These are phyloP conservation scores for Garra rufa DNA, from an alignment of 2,113 vertebrate genomes.

Conservation along the genomic window DNA sequence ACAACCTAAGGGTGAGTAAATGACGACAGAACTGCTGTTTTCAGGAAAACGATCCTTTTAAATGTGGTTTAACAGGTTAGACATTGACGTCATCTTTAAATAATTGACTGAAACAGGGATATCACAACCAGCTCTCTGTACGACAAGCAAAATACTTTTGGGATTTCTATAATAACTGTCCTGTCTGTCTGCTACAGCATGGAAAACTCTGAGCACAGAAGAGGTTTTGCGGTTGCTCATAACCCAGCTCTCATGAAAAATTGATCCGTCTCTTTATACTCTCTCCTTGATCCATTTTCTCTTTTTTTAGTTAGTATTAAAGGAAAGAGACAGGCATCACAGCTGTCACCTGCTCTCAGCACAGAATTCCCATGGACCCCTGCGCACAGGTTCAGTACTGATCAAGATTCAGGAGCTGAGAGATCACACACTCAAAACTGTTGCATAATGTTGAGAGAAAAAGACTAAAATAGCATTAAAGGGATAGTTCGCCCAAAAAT, in stretches of 20 bases:
- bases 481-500: neutral
- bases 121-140: neutral
- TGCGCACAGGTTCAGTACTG: neutral
- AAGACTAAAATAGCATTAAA: conserved; percentile 3
- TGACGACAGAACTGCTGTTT: neutral
- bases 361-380: conserved; percentile 5
- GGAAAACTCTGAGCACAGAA: conserved; percentile 10
- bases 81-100: neutral
- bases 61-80: neutral
- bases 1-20: neutral
- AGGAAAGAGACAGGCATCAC: conserved; percentile 8
- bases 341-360: conserved; percentile 9
- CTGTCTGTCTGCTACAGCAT: conserved; percentile 22
- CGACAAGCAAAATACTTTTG: neutral
- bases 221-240: conserved; percentile 32
- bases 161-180: conserved; percentile 2
- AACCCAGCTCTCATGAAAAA: conserved; percentile 52
- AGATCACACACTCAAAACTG: conserved; percentile 24
- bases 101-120: conserved; percentile 4
- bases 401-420: neutral
- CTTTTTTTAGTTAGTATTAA: conserved; percentile 24
- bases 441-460: conserved; percentile 2
- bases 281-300: conserved; percentile 25
- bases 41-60: neutral
- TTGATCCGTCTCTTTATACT: conserved; percentile 49